Evolutionary conservation across 2,113 vertebrate genomes (phyloP).

Genomic region (Heterotilapia buettikoferi): DNA sequence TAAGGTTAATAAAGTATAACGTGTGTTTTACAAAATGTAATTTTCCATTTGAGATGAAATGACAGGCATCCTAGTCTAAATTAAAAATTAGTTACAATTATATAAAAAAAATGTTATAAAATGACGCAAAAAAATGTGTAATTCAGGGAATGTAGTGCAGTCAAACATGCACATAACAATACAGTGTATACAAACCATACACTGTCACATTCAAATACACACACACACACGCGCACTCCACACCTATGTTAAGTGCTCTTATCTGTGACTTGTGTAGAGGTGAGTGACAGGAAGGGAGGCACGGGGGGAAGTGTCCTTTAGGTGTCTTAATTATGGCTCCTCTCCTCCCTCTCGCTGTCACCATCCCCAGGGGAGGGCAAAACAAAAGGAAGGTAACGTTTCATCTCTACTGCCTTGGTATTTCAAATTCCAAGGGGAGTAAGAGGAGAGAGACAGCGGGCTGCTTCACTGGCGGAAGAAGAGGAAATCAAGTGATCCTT

Average conservation of each 20-base stretch:
- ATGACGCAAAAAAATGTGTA: neutral
- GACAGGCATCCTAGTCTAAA: neutral
- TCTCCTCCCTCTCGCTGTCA: conserved; percentile 67
- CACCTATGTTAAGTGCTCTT: conserved; percentile 40
- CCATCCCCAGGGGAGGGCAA: conserved; percentile 53
- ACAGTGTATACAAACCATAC: neutral
- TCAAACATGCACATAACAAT: neutral
- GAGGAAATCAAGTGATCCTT: conserved; percentile 37
- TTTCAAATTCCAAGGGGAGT: conserved; percentile 62
- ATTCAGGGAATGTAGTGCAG: neutral
- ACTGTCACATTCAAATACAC: neutral
- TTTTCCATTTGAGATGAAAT: neutral
- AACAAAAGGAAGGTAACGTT: conserved; percentile 64
- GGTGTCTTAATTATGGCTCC: conserved; percentile 68
- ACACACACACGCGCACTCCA: neutral
- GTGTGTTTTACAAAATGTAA: neutral
- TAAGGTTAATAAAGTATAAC: neutral
- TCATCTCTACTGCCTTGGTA: conserved; percentile 63
- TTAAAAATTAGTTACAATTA: neutral
- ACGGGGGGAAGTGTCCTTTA: conserved; percentile 63
- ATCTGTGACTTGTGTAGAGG: conserved; percentile 49
- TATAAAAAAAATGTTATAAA: neutral
- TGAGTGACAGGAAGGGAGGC: conserved; percentile 63
- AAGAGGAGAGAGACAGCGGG: conserved; percentile 37
- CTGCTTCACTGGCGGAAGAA: conserved; percentile 16